phyloP scores from a whole-genome alignment of 1,140 invertebrate species.

The Magallana gigas region DNA sequence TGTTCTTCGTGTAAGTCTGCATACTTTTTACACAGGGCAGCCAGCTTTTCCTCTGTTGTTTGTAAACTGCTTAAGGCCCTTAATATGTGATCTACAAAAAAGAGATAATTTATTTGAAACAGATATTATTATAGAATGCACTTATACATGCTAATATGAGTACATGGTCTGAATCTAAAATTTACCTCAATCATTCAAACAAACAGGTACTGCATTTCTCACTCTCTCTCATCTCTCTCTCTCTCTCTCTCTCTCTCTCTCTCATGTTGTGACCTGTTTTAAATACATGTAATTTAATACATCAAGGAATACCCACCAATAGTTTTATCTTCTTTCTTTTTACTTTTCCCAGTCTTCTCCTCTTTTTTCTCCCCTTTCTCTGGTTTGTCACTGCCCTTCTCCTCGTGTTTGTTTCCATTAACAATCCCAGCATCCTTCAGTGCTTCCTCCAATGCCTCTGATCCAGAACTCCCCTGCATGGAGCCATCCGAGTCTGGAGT shows the following conservation, averaged over 20 bases:
- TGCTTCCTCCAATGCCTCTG: constrained; percentile 62
- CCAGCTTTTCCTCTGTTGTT: constrained; percentile 87
- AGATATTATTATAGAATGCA: neutral
- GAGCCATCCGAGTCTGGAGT: constrained; percentile 45
- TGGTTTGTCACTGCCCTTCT: constrained; percentile 36
- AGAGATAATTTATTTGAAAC: too few relatives aligned
- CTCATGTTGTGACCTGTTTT: too few relatives aligned
- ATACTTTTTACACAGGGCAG: constrained; percentile 86
- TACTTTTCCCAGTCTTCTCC: constrained; percentile 65
- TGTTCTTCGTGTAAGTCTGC: constrained; percentile 89
- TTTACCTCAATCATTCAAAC: too few relatives aligned
- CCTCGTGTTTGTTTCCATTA: constrained; percentile 48
- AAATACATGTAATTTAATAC: neutral
- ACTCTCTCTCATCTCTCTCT: too few relatives aligned
- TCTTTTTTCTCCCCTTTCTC: constrained; percentile 51
- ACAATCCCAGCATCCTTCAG: constrained; percentile 44
- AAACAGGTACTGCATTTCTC: too few relatives aligned
- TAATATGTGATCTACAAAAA: constrained; percentile 84
- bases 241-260: too few relatives aligned
- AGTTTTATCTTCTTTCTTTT: constrained; percentile 75
- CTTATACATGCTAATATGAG: neutral
- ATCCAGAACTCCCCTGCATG: constrained; percentile 62
- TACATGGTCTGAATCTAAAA: too few relatives aligned
- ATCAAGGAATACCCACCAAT: constrained; percentile 61
- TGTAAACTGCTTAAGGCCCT: constrained; percentile 85